phyloP scores from a whole-genome alignment of 2,113 vertebrate genomes.

The Pachycephala philippinensis region DNA sequence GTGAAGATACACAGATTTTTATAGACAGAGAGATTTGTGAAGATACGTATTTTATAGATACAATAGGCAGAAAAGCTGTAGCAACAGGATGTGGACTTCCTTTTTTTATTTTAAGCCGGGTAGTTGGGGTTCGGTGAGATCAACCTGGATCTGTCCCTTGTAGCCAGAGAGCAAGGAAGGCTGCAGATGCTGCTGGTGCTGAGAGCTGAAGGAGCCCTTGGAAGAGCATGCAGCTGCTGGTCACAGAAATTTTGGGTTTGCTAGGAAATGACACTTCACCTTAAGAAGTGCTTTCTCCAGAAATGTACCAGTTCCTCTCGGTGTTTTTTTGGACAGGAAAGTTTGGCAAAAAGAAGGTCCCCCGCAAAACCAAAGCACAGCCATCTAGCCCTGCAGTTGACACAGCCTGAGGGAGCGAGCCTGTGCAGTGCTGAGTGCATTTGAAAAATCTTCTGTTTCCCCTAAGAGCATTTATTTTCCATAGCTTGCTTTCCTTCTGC shows the following conservation, averaged over 20 bases:
- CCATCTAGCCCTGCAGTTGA: not conserved
- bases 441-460: not conserved
- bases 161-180: not conserved
- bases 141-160: not conserved
- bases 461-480: not conserved
- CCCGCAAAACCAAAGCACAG: not conserved
- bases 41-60: not conserved
- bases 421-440: accelerated
- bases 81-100: not conserved
- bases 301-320: not conserved
- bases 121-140: not conserved
- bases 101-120: not conserved
- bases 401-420: not conserved
- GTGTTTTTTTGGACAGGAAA: not conserved
- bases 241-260: not conserved
- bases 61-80: not conserved
- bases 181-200: not conserved
- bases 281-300: not conserved
- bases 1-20: not conserved
- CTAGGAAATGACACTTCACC: not conserved
- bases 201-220: not conserved
- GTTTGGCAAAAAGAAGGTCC: not conserved
- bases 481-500: not conserved
- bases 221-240: not conserved
- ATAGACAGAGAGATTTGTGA: not conserved